Conservation (phyloP, 2,888 invertebrate species). For the Polydrusus tereticollis region DNA sequence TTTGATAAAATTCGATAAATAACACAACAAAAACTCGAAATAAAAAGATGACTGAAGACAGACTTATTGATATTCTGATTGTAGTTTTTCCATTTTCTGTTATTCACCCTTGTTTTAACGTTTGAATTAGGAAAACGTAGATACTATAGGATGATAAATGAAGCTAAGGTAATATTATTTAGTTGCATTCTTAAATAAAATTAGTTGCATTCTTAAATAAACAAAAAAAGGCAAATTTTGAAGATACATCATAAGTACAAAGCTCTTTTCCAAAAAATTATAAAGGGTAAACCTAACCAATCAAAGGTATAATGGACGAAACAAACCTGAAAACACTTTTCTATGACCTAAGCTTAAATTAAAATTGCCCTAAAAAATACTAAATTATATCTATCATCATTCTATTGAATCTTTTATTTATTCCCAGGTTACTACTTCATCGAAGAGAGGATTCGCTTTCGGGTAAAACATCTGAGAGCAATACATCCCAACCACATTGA, state of each 20-base stretch:
- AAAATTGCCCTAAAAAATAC: no score
- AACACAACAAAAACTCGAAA: background rate
- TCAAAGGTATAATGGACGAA: no score
- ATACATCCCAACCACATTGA: conserved; percentile 51
- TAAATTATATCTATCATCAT: background rate
- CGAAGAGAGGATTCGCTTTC: conserved; percentile 43
- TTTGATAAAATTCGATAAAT: background rate
- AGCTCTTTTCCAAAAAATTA: no score
- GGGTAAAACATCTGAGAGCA: conserved; percentile 44
- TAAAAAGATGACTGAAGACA: background rate
- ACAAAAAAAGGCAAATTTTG: no score
- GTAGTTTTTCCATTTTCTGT: background rate
- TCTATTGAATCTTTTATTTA: conserved; percentile 2
- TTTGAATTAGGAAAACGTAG: conserved; percentile 43
- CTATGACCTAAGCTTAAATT: no score
- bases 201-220: no score
- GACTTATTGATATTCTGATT: background rate
- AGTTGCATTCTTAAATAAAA: no score
- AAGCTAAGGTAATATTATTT: conserved; percentile 47
- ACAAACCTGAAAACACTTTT: no score
- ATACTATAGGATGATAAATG: conserved; percentile 49
- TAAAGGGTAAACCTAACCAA: no score
- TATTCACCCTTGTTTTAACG: background rate
- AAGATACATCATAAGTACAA: no score
- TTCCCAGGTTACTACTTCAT: conserved; percentile 52